Percentiles rank a stretch among this genome's conserved stretches.
Conservation (phyloP, 2,888 invertebrate genomes). For the Lepeophtheirus nordmannii region DNA sequence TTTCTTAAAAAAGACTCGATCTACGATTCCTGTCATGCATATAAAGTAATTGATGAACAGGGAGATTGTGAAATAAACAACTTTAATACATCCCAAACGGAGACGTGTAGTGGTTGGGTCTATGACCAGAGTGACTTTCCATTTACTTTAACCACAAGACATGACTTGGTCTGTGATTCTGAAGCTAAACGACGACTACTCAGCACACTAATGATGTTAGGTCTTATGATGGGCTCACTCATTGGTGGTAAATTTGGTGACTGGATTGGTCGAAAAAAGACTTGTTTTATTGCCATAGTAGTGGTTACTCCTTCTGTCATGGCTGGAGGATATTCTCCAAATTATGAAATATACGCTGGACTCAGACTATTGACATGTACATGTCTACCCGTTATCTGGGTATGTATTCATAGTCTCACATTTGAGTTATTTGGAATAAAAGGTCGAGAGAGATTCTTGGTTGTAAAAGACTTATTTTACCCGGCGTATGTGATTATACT, state of each 20-base stretch:
- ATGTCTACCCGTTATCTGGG: constrained; percentile 6
- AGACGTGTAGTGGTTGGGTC: neutral
- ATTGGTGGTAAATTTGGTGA: constrained; percentile 14
- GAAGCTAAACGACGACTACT: constrained; percentile 3
- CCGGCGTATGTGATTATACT: neutral
- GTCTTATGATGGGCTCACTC: constrained; percentile 10
- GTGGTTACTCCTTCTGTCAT: neutral
- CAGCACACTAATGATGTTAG: constrained; percentile 12
- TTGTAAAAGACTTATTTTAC: neutral
- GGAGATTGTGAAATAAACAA: constrained; percentile 28
- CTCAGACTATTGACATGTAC: constrained; percentile 10
- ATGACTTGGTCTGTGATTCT: constrained; percentile 8
- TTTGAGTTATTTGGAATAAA: constrained; percentile 12
- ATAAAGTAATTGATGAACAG: constrained; percentile 39
- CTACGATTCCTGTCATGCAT: constrained; percentile 21
- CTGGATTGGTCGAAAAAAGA: constrained; percentile 11
- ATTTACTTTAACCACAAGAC: neutral
- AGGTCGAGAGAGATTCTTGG: neutral
- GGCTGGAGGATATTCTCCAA: neutral
- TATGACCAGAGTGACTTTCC: constrained; percentile 9
- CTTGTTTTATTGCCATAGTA: neutral
- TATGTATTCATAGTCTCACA: neutral
- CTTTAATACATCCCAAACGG: neutral
- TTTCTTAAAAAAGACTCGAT: neutral
- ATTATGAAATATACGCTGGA: neutral